phyloP scores from a whole-genome alignment of 2,888 invertebrate species.

The Tachystola acroxantha region DNA sequence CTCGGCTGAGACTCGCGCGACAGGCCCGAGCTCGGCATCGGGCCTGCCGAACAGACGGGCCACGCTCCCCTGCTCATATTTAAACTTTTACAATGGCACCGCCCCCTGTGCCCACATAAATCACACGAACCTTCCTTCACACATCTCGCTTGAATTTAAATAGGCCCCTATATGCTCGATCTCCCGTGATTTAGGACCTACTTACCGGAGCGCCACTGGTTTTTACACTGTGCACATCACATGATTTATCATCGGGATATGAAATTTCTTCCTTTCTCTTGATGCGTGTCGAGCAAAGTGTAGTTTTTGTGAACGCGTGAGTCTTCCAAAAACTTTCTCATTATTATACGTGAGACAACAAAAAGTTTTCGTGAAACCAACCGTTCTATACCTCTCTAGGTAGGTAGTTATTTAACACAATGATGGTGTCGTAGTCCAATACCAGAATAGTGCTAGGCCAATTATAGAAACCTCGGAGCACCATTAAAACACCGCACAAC shows the following conservation, averaged over 20 bases:
- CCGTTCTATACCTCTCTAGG: too few relatives aligned
- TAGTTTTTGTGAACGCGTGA: background rate
- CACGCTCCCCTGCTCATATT: conserved; percentile 44
- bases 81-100: conserved; percentile 64
- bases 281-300: background rate
- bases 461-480: background rate
- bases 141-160: conserved; percentile 68
- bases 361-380: too few relatives aligned
- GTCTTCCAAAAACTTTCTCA: too few relatives aligned
- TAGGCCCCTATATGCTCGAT: conserved; percentile 57
- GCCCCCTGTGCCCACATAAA: conserved; percentile 55
- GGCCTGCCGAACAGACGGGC: conserved; percentile 5
- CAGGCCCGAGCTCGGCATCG: conserved; percentile 4
- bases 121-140: conserved; percentile 61
- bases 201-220: conserved; percentile 34
- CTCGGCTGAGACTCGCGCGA: conserved; percentile 3
- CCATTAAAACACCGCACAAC: conserved; percentile 1
- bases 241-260: conserved; percentile 10
- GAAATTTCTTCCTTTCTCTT: background rate
- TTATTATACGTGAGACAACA: too few relatives aligned
- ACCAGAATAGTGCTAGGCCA: background rate
- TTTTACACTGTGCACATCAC: conserved; percentile 31
- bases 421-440: too few relatives aligned
- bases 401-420: too few relatives aligned
- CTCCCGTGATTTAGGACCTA: conserved; percentile 55